Percentiles rank a stretch among this genome's conserved stretches.
These are phyloP conservation scores for Siphamia tubifer DNA, from an alignment of 2,113 vertebrate genomes.

Conservation along the genomic window DNA sequence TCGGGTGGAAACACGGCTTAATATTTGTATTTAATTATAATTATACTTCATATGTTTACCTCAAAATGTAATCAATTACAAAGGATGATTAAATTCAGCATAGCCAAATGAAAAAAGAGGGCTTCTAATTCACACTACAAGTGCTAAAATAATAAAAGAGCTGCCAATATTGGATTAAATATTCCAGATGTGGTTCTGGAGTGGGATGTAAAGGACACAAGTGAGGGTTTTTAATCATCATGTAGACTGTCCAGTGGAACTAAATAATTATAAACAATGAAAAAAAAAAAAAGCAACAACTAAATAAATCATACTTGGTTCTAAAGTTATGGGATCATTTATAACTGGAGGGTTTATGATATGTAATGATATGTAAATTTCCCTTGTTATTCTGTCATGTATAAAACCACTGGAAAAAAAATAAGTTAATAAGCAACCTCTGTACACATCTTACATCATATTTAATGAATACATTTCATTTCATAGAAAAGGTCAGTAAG, in stretches of 20 bases:
- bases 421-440: constrained; percentile 78
- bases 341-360: constrained; percentile 18
- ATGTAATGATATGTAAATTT: constrained; percentile 33
- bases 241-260: not conserved
- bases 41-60: not conserved
- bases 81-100: not conserved
- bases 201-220: not conserved
- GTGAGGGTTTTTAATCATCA: not conserved
- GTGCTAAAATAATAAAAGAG: not conserved
- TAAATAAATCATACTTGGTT: constrained; percentile 6
- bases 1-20: not conserved
- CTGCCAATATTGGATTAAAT: not conserved
- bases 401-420: constrained; percentile 60
- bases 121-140: not conserved
- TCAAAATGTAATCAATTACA: not conserved
- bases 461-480: constrained; percentile 69
- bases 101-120: not conserved
- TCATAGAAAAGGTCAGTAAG: constrained; percentile 78
- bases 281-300: too few relatives aligned
- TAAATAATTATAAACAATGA: constrained; percentile 12
- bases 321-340: constrained; percentile 10
- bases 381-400: constrained; percentile 44
- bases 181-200: not conserved
- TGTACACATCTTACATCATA: constrained; percentile 73
- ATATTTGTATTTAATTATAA: not conserved